These are phyloP conservation scores for Sycophila texana DNA, from an alignment of 2,888 invertebrate species.

Conservation along the genomic window DNA sequence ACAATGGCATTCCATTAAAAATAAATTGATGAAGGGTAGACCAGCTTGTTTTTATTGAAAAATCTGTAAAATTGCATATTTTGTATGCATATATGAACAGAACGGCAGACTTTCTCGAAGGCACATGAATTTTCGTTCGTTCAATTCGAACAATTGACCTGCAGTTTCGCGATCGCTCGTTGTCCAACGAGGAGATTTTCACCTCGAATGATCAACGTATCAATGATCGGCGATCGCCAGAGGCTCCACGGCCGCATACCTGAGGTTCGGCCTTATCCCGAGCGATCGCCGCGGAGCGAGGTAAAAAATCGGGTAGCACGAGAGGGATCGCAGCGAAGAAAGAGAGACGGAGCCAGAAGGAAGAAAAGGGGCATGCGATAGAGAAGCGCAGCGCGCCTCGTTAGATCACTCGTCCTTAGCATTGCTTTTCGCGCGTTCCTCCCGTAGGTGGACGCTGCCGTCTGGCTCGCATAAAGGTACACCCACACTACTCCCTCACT, in stretches of 20 bases:
- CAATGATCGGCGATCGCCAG: slow-evolving; percentile 13
- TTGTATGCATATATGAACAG: no score
- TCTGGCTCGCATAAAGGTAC: slow-evolving; percentile 64
- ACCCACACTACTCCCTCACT: slow-evolving; percentile 65
- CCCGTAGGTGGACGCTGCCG: slow-evolving; percentile 16
- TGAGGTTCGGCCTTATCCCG: no score
- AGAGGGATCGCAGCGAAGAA: neutral
- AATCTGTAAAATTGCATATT: no score
- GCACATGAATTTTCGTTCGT: no score
- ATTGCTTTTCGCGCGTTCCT: slow-evolving; percentile 31
- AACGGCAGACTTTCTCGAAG: no score
- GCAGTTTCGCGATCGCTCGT: no score
- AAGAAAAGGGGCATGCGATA: no score
- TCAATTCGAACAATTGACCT: no score
- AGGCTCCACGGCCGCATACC: neutral
- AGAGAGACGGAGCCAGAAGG: no score
- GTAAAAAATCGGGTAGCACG: no score
- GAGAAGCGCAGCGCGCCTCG: slow-evolving; percentile 13
- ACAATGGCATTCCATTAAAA: slow-evolving; percentile 11
- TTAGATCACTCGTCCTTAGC: slow-evolving; percentile 23
- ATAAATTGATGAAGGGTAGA: neutral
- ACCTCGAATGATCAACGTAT: neutral
- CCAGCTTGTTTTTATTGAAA: neutral
- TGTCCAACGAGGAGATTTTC: neutral
- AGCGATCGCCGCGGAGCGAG: no score